Evolutionary conservation across 92 coral and sea anemone genomes (phyloP), one percentile per base, ranked within the genome.

Genomic region (Bergia sp.): DNA sequence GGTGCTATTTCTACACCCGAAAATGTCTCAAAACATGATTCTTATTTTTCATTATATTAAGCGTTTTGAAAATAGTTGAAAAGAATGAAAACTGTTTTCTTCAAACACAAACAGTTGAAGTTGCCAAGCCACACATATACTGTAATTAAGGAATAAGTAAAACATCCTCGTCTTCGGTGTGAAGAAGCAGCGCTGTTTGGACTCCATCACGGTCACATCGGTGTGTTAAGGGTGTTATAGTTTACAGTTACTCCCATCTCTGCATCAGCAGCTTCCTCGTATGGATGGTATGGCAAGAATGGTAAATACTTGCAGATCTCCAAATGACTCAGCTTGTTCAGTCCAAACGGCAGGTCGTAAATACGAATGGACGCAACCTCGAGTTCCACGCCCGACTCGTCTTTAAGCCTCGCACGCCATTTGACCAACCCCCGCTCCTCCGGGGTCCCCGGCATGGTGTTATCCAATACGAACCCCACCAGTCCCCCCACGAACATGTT

Each of bases 401-500:
- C 88, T 79, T 79, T 87, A 36, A 74, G 76, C 74, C 89, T 86
- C 73, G 85, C 82, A 16, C 94, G 91, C 98, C 97, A 97, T 55
- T 94, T 90, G 85, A 92, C 82, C 80, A 97, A 82, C 18, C 99
- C 99, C 21, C 99, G 97, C 83, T 97, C 99, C 89, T 95, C 89
- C 5, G 86, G 55, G 12, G 99, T 95, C 0, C 99, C 99, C 77
- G 99, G 99, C 72, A 96, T 94, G 77, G 96, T 91, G 92, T 97
- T 97, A 90, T 97, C 99, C 87, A 97, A 89, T 37, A 97, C 65
- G 85, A 97, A 84, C 13, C 96, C 99, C 79, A 86, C 86, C 42
- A 92, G 37, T 5, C 99, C 98, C 41, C 98, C 99, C 23, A 97
- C 97, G 18, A 94, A 96, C 94, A 97, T 97, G 85, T 95, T 97